phyloP scores from a whole-genome alignment of 2,888 invertebrate genomes.

The Aphidoletes aphidimyza region DNA sequence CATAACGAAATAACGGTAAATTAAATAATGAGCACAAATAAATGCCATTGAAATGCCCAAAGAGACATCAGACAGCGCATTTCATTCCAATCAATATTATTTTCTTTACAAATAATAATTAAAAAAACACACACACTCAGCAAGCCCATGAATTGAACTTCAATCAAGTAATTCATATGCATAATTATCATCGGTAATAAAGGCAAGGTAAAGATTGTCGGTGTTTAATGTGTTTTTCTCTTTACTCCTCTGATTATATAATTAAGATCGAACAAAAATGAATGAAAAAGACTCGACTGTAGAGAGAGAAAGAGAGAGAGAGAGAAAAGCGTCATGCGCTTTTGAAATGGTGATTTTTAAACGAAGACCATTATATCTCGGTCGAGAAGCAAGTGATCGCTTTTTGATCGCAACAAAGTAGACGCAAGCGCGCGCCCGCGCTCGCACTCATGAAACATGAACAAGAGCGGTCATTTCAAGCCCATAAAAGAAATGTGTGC shows the following conservation, averaged over 20 bases:
- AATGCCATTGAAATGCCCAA: not conserved
- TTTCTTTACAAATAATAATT: not conserved
- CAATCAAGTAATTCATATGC: conserved; percentile 38
- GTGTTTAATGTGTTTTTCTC: not conserved
- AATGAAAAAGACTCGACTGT: no score
- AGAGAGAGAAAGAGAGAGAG: no score
- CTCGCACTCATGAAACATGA: no score
- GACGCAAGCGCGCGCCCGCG: not conserved
- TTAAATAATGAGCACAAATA: conserved; percentile 29
- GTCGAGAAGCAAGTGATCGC: not conserved
- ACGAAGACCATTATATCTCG: not conserved
- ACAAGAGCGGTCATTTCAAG: not conserved
- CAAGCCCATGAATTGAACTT: not conserved
- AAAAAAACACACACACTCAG: not conserved
- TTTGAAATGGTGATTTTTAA: not conserved
- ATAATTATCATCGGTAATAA: conserved; percentile 34
- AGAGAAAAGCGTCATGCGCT: not conserved
- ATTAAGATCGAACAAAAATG: no score
- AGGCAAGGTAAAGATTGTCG: not conserved
- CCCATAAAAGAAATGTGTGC: conserved; percentile 3
- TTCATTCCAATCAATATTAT: not conserved
- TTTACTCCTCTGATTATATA: not conserved
- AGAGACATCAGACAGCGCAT: not conserved
- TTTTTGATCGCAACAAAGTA: conserved; percentile 20
- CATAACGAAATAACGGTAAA: conserved; percentile 24